Conservation (phyloP, 2,888 invertebrate species). For the Xanthia togata region DNA sequence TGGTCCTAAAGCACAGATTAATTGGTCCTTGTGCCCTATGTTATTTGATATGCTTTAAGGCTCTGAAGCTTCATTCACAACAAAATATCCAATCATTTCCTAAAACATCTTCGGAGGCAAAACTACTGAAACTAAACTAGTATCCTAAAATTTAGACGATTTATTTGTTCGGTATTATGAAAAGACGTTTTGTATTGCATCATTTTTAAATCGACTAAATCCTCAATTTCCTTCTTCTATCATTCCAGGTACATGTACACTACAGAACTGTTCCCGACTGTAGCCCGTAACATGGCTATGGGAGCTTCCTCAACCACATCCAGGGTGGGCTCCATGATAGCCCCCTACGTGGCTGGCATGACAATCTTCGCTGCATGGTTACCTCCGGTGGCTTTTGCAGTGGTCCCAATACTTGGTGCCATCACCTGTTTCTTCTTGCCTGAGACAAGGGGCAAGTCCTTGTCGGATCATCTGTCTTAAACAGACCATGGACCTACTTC, state of each 20-base stretch:
- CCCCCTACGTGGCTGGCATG: slow-evolving; percentile 89
- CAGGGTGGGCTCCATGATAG: slow-evolving; percentile 90
- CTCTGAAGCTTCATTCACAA: not conserved
- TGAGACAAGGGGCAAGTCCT: slow-evolving; percentile 70
- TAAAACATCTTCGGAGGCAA: too few relatives aligned
- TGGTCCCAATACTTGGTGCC: slow-evolving; percentile 68
- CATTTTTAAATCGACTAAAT: not conserved
- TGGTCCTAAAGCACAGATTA: not conserved
- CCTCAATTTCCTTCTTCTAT: not conserved
- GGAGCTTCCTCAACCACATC: slow-evolving; percentile 91
- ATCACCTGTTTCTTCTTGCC: slow-evolving; percentile 66
- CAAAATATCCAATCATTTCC: not conserved
- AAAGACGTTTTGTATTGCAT: not conserved
- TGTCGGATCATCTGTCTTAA: slow-evolving; percentile 65
- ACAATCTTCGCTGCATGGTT: slow-evolving; percentile 63
- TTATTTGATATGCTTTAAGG: not conserved
- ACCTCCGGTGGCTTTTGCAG: slow-evolving; percentile 70
- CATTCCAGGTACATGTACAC: slow-evolving; percentile 79
- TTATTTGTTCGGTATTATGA: not conserved
- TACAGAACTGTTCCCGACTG: slow-evolving; percentile 91
- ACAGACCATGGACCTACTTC: not conserved
- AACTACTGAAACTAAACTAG: too few relatives aligned
- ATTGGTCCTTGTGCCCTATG: not conserved
- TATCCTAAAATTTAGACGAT: not conserved
- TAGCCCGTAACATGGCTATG: slow-evolving; percentile 90